Percentiles rank a stretch among this genome's conserved stretches.
These are phyloP conservation scores for Phataginus tetradactyla DNA, from an alignment of 2,797 vertebrate genomes.

Conservation along the genomic window DNA sequence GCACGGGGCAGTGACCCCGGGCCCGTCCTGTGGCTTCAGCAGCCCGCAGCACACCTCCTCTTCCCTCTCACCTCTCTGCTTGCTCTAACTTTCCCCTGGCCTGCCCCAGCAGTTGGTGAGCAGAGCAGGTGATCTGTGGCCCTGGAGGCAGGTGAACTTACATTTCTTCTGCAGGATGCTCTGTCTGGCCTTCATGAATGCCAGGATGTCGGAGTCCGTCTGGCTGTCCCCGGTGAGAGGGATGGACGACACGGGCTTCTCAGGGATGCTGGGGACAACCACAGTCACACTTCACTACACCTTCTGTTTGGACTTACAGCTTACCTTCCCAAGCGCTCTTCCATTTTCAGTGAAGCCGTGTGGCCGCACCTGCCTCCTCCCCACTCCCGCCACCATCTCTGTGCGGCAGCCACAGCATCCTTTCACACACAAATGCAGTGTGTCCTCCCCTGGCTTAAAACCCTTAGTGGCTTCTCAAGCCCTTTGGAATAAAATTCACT, in stretches of 20 bases:
- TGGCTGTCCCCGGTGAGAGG: slow-evolving; percentile 94
- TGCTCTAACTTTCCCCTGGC: background rate
- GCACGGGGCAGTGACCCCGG: background rate
- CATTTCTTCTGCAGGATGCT: slow-evolving; percentile 91
- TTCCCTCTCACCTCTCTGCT: background rate
- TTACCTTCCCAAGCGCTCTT: background rate
- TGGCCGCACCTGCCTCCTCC: background rate
- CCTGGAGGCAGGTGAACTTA: slow-evolving; percentile 76
- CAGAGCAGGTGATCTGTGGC: background rate
- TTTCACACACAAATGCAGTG: fast-evolving
- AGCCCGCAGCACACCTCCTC: fast-evolving
- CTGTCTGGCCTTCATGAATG: slow-evolving; percentile 94
- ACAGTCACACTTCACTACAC: background rate
- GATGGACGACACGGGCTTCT: slow-evolving; percentile 84
- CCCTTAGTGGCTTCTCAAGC: background rate
- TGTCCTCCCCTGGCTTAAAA: background rate
- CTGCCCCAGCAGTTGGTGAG: fast-evolving
- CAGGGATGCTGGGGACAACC: slow-evolving; percentile 85
- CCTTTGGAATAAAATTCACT: background rate
- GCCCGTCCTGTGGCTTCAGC: background rate
- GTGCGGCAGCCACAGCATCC: too few relatives aligned
- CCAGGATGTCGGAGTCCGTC: slow-evolving; percentile 94
- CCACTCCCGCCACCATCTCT: background rate
- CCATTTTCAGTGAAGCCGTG: background rate
- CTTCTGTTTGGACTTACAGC: background rate